Evolutionary conservation across 2,797 vertebrate genomes (phyloP), one percentile per base, ranked within the genome.

Genomic region (Momotus momota): DNA sequence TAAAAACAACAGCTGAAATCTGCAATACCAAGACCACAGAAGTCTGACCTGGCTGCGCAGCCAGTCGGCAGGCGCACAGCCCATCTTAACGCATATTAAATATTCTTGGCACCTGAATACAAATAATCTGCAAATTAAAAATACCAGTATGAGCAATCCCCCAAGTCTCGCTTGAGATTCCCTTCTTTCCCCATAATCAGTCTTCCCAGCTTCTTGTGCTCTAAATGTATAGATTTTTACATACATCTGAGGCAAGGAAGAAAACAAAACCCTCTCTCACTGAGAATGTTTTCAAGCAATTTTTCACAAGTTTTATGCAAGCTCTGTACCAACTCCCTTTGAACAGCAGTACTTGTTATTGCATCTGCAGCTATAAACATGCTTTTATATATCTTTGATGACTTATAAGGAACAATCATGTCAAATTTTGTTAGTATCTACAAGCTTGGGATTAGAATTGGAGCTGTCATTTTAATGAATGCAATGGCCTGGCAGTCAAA

Each of bases 51-150:
- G 49, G 91, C 89, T 74, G 38, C 26, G 13, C 84, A 88, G 90
- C 67, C 51, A 83, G n/a, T 52, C 91, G 86, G 73, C 80, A 75
- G 73, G 66, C 65, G 81, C 10, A 52, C 9, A 48, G 35, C 31
- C 82, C 41, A 2, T 87, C 75, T 86, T 55, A 88, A 71, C 6
- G 7, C 49, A 73, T 65, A 77, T 90, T 91, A 94, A 95, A 96
- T 94, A 96, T 82, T 90, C 66, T 90, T 93, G 86, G 67, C 85
- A 85, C 40, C 35, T 54, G 48, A 52, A 77, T 14, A 55, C 58
- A 95, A 81, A 89, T 26, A 93, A 51, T 69, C 70, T 67, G 41
- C 43, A 82, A 58, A 74, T 49, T 86, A 91, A 77, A 96, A 70
- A 64, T 23, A 92, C 33, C 73, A n/a, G 19, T 8, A 55, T 14